phyloP scores from a whole-genome alignment of 2,113 vertebrate species.

The Passer domesticus region DNA sequence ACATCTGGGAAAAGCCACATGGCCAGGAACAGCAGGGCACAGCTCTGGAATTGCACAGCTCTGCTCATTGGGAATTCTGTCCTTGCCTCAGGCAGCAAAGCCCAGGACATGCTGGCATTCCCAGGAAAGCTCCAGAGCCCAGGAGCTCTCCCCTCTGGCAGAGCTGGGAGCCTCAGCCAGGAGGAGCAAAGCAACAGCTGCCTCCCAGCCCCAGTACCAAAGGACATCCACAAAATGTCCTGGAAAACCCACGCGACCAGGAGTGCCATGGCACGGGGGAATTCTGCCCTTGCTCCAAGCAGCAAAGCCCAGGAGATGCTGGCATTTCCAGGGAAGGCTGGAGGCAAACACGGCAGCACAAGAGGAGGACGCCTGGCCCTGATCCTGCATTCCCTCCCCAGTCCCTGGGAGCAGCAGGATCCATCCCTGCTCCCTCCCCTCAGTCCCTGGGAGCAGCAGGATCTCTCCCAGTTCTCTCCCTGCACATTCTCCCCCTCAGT shows the following conservation, averaged over 20 bases:
- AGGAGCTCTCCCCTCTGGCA: not conserved
- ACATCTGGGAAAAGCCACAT: fast-evolving
- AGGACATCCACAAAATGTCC: not conserved
- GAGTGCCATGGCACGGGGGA: not conserved
- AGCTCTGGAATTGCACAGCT: fast-evolving
- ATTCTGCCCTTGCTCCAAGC: not conserved
- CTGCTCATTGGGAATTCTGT: fast-evolving
- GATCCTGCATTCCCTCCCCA: not conserved
- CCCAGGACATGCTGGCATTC: not conserved
- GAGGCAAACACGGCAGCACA: slow-evolving; percentile 26
- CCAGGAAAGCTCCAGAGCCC: not conserved
- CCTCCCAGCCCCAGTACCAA: not conserved
- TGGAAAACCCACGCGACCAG: fast-evolving
- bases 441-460: not conserved
- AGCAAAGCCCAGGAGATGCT: not conserved
- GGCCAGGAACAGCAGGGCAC: fast-evolving
- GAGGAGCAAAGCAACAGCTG: not conserved
- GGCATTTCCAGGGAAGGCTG: not conserved
- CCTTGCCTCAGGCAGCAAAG: not conserved
- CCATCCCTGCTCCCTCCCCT: no score
- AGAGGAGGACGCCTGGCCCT: not conserved
- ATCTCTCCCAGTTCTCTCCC: not conserved
- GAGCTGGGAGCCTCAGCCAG: not conserved
- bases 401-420: not conserved
- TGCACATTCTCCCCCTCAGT: not conserved